Conservation (phyloP, 2,797 vertebrate genomes). For the Betta splendens region DNA sequence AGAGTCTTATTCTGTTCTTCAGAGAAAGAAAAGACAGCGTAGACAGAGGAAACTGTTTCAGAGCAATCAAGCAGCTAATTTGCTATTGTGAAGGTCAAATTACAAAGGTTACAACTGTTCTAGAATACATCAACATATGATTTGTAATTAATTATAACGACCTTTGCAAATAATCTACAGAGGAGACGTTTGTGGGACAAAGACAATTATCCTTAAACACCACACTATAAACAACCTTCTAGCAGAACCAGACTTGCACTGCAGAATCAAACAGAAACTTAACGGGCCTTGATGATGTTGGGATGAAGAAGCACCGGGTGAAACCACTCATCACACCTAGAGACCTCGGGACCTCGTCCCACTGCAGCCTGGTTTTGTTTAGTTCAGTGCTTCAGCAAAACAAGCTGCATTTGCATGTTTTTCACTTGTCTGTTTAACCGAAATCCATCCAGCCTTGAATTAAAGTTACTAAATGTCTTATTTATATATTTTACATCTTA, state of each 20-base stretch:
- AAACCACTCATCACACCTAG: constrained; percentile 32
- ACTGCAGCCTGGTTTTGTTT: not conserved
- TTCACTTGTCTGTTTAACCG: not conserved
- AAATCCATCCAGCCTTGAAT: no score
- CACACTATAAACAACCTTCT: constrained; percentile 71
- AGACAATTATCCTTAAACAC: constrained; percentile 75
- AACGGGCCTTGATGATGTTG: constrained; percentile 40
- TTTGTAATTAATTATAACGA: no score
- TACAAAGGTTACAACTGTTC: no score
- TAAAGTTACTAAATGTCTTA: no score
- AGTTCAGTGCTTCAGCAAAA: no score
- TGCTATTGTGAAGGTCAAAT: no score
- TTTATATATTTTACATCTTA: no score
- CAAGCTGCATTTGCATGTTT: constrained; percentile 4
- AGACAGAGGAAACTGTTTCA: no score
- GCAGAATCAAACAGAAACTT: constrained; percentile 30
- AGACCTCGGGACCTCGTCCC: constrained; percentile 11
- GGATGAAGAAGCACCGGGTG: constrained; percentile 11
- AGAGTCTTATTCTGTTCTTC: not conserved
- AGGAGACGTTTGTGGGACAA: constrained; percentile 68
- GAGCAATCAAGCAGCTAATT: no score
- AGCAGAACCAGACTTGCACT: constrained; percentile 59
- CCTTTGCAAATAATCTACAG: constrained; percentile 54
- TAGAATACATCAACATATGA: no score
- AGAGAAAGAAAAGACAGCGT: no score